Conservation (phyloP, 2,113 vertebrate genomes). For the Ptilonorhynchus violaceus region DNA sequence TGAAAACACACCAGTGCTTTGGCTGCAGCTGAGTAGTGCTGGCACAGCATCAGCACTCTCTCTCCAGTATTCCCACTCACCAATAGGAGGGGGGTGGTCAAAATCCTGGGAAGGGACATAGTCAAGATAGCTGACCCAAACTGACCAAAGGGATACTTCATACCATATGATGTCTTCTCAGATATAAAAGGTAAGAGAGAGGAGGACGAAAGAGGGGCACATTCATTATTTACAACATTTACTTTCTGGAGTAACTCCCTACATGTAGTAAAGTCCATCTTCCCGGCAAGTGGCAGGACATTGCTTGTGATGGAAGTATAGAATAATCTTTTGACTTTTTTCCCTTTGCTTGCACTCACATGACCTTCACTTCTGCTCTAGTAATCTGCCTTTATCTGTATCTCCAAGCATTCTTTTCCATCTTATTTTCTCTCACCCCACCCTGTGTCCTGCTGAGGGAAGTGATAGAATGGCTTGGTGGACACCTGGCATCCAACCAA, state of each 20-base stretch:
- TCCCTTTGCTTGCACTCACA: not conserved
- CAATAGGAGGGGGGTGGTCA: rapidly evolving
- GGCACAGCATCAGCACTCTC: not conserved
- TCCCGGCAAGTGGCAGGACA: rapidly evolving
- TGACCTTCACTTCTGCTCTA: not conserved
- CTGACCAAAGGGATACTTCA: not conserved
- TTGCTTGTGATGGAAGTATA: not conserved
- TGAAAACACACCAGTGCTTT: not conserved
- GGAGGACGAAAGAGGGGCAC: not conserved
- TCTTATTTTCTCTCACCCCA: not conserved
- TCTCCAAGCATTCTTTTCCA: not conserved
- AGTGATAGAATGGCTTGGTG: not conserved
- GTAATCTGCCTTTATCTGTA: not conserved
- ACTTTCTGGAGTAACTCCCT: not conserved
- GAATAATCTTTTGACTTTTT: not conserved
- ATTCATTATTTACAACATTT: not conserved
- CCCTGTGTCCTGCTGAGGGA: not conserved
- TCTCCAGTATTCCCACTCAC: not conserved
- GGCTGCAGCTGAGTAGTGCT: not conserved
- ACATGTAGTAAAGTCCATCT: not conserved
- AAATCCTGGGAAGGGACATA: not conserved
- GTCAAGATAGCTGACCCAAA: not conserved
- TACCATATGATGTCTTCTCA: rapidly evolving
- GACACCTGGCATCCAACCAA: not conserved
- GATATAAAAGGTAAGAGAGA: not conserved